A percentile compares a stretch with the other conserved stretches of the same genome.
phyloP scores from a whole-genome alignment of 2,113 vertebrate species.

The Apodemus speciosus region DNA sequence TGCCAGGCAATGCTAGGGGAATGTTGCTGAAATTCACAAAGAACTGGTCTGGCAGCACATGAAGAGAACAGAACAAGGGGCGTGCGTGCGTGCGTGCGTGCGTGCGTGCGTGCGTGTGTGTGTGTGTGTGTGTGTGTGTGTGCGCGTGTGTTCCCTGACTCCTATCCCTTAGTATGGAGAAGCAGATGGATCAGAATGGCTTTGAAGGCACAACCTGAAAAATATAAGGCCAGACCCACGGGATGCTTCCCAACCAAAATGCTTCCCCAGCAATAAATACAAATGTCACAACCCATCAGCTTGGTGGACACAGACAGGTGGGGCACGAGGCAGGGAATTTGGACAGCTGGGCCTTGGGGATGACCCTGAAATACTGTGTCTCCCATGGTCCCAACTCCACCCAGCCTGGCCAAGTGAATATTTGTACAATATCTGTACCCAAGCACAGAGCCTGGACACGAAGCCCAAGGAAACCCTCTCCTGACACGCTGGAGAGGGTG shows the following conservation, averaged over 20 bases:
- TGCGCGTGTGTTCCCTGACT: neutral
- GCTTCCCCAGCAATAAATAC: neutral
- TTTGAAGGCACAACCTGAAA: neutral
- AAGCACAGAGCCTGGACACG: neutral
- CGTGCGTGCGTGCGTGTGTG: no score
- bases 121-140: no score
- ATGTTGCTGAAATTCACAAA: neutral
- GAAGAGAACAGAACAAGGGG: neutral
- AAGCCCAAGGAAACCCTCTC: slow-evolving; percentile 6
- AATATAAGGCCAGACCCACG: neutral
- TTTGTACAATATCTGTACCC: neutral
- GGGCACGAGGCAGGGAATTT: neutral
- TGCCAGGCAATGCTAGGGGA: neutral
- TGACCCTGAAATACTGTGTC: neutral
- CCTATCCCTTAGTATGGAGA: neutral
- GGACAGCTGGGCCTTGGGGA: neutral
- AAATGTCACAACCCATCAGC: neutral
- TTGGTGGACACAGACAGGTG: no score
- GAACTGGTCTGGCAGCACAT: neutral
- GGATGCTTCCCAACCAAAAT: neutral
- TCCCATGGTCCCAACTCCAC: neutral
- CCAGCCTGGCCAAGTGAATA: neutral
- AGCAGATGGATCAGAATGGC: neutral
- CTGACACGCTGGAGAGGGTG: slow-evolving; percentile 4
- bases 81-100: no score